Conservation (phyloP, 1,140 invertebrate species). For the Asbolus verrucosus region DNA sequence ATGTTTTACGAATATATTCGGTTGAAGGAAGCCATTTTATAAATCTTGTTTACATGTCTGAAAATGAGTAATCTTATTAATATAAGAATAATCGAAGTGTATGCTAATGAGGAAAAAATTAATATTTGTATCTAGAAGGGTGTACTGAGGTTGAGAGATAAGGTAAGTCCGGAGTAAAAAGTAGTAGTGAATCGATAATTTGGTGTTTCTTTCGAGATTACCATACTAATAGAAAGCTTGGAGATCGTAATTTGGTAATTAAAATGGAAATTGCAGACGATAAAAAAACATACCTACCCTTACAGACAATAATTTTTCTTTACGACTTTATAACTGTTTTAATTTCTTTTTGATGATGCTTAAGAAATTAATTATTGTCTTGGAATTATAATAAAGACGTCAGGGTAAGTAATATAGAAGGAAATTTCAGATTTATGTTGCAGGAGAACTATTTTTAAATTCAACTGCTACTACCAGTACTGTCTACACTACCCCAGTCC, state of each 20-base stretch:
- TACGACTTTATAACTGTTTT: conserved; percentile 57
- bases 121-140: not conserved
- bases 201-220: conserved; percentile 50
- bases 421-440: conserved; percentile 54
- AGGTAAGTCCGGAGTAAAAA: conserved; percentile 14
- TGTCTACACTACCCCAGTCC: conserved; percentile 53
- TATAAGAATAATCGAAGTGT: too few species aligned
- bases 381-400: conserved; percentile 54
- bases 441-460: conserved; percentile 56
- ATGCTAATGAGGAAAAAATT: too few species aligned
- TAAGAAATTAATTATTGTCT: conserved; percentile 55
- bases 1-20: too few species aligned
- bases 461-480: conserved; percentile 35
- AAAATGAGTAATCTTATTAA: too few species aligned
- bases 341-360: conserved; percentile 57
- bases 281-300: conserved; percentile 56
- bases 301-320: conserved; percentile 56
- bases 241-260: conserved; percentile 56
- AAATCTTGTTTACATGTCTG: too few species aligned
- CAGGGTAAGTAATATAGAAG: conserved; percentile 41
- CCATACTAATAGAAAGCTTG: conserved; percentile 54
- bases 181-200: conserved; percentile 45
- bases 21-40: too few species aligned
- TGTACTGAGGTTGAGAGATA: conserved; percentile 8
- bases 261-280: conserved; percentile 55